phyloP scores from a whole-genome alignment of 2,888 invertebrate species.

The Thysanoteuthis rhombus region DNA sequence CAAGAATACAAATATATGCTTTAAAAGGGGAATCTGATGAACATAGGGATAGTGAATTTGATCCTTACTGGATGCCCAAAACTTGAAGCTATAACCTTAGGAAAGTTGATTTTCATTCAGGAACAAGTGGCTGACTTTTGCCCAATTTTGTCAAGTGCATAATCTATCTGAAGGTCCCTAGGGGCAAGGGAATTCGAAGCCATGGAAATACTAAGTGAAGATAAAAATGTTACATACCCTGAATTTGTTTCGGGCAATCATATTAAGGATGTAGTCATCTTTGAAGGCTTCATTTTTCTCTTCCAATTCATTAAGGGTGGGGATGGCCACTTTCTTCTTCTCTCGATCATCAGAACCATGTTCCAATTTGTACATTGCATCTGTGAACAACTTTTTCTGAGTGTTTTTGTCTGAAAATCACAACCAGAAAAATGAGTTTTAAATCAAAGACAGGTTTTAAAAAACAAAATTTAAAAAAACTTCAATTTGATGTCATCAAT shows the following conservation, averaged over 20 bases:
- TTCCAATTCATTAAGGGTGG: slow-evolving; percentile 77
- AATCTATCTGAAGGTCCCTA: too few relatives aligned
- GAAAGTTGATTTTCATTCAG: too few relatives aligned
- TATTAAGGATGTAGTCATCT: slow-evolving; percentile 93
- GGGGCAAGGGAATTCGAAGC: too few relatives aligned
- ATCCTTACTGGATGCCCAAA: too few relatives aligned
- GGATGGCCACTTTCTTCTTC: slow-evolving; percentile 49
- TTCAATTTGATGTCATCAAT: too few relatives aligned
- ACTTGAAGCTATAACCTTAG: too few relatives aligned
- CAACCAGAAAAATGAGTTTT: not conserved
- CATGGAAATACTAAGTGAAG: not conserved
- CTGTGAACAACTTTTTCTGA: slow-evolving; percentile 88
- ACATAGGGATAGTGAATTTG: too few relatives aligned
- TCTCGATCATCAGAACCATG: slow-evolving; percentile 83
- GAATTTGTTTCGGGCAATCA: slow-evolving; percentile 83
- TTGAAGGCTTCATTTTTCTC: slow-evolving; percentile 83
- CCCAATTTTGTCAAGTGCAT: too few relatives aligned
- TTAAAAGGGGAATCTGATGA: too few relatives aligned
- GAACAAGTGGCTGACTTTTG: too few relatives aligned
- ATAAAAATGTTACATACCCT: slow-evolving; percentile 74
- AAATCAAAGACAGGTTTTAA: not conserved
- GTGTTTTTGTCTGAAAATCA: slow-evolving; percentile 76
- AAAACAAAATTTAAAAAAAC: not conserved
- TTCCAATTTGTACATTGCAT: slow-evolving; percentile 97
- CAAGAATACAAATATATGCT: too few relatives aligned